Evolutionary conservation across 1,140 invertebrate genomes (phyloP).

Genomic region (Uloborus diversus): DNA sequence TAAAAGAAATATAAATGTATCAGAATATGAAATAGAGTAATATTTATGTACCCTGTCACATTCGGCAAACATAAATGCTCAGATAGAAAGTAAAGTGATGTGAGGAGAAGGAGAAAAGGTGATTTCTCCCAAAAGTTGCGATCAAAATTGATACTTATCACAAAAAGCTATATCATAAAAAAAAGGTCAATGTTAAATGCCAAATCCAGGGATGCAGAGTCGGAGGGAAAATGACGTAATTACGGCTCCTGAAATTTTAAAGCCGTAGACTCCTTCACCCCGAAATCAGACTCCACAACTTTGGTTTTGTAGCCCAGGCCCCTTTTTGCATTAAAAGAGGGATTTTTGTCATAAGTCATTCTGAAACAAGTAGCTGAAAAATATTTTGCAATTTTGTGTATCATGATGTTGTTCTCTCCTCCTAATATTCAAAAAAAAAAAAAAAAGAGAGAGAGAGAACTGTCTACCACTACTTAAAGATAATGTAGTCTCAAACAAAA

Average conservation of each 20-base stretch:
- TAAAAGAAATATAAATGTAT: background rate
- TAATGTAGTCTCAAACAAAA: no score
- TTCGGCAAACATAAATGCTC: background rate
- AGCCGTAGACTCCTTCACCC: background rate
- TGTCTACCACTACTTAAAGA: no score
- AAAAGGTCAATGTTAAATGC: background rate
- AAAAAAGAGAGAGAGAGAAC: no score
- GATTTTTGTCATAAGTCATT: no score
- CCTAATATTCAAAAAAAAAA: no score
- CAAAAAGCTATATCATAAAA: background rate
- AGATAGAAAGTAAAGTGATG: background rate
- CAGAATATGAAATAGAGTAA: background rate
- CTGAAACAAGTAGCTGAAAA: no score
- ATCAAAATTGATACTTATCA: background rate
- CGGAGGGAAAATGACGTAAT: no score
- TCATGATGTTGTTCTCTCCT: no score
- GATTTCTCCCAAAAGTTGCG: background rate
- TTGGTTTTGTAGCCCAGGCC: no score
- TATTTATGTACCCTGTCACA: background rate
- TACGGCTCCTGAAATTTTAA: background rate
- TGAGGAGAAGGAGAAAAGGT: background rate
- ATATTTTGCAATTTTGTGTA: no score
- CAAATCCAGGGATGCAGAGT: background rate
- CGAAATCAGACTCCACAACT: background rate
- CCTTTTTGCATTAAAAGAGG: no score